Conservation (phyloP, 2,113 vertebrate species). For the Equus quagga region DNA sequence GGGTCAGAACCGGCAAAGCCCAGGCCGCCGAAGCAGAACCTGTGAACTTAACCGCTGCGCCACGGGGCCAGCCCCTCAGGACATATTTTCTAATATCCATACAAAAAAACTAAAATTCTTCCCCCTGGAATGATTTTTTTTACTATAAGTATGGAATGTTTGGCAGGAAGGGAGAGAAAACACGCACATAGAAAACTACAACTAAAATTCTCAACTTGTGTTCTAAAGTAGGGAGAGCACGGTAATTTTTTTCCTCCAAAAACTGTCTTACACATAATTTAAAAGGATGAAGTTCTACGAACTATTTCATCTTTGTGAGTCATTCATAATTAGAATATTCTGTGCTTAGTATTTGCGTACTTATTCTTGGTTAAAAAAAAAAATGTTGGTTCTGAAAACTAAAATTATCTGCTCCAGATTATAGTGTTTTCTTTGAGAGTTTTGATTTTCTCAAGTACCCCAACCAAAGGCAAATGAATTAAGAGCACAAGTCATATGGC, state of each 20-base stretch:
- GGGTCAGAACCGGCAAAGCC: too few species aligned
- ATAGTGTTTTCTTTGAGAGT: conserved; percentile 43
- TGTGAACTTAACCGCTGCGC: too few species aligned
- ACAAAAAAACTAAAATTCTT: background rate
- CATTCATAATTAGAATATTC: background rate
- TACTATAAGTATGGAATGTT: background rate
- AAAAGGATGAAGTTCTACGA: conserved; percentile 47
- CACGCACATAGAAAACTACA: background rate
- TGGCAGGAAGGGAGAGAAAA: conserved; percentile 38
- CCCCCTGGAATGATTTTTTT: background rate
- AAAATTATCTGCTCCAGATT: conserved; percentile 36
- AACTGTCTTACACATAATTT: background rate
- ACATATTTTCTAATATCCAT: background rate
- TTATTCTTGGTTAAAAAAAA: background rate
- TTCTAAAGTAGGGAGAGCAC: background rate
- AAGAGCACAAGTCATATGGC: conserved; percentile 31
- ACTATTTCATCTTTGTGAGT: background rate
- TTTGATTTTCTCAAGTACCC: conserved; percentile 20
- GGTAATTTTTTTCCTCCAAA: background rate
- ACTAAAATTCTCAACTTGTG: background rate
- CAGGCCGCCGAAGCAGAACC: too few species aligned
- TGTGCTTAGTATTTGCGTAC: background rate
- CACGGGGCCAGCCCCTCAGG: background rate
- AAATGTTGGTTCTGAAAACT: background rate
- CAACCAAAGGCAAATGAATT: background rate